phyloP scores from a whole-genome alignment of 2,888 invertebrate species.

The Melikaiella ostensackeni region DNA sequence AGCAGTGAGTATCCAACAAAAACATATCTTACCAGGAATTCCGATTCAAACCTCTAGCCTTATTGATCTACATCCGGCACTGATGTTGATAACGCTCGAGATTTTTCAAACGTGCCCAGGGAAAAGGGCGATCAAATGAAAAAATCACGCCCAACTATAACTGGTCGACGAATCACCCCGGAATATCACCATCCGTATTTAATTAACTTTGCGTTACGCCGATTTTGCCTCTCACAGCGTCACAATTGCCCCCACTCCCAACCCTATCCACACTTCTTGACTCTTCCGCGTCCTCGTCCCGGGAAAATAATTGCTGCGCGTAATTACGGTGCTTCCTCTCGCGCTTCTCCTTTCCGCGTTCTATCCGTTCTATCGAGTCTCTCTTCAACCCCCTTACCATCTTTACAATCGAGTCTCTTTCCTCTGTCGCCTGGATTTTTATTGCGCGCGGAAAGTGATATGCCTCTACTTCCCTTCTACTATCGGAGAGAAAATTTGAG shows the following conservation, averaged over 20 bases:
- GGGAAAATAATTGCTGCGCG: slow-evolving; percentile 67
- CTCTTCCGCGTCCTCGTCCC: slow-evolving; percentile 50
- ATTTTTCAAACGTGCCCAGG: slow-evolving; percentile 2
- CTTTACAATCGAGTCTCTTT: slow-evolving; percentile 11
- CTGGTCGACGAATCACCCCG: slow-evolving; percentile 48
- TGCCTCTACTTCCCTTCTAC: no score
- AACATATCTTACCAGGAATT: no score
- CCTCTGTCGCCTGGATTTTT: no score
- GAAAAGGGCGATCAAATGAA: slow-evolving; percentile 10
- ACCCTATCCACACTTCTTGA: slow-evolving; percentile 39
- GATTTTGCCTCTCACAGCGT: slow-evolving; percentile 54
- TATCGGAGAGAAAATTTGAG: no score
- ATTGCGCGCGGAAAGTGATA: no score
- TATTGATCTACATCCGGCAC: neutral
- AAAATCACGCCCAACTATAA: slow-evolving; percentile 44
- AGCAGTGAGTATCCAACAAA: slow-evolving; percentile 46
- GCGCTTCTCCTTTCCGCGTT: slow-evolving; percentile 42
- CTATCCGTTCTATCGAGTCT: slow-evolving; percentile 41
- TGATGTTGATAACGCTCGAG: neutral
- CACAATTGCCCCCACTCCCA: slow-evolving; percentile 39
- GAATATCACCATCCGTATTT: slow-evolving; percentile 62
- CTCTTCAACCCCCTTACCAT: slow-evolving; percentile 10
- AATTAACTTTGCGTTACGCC: slow-evolving; percentile 69
- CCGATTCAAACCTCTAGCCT: no score
- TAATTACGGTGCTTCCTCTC: slow-evolving; percentile 65